Conservation (phyloP, 2,113 vertebrate species). For the Oreamnos americanus region DNA sequence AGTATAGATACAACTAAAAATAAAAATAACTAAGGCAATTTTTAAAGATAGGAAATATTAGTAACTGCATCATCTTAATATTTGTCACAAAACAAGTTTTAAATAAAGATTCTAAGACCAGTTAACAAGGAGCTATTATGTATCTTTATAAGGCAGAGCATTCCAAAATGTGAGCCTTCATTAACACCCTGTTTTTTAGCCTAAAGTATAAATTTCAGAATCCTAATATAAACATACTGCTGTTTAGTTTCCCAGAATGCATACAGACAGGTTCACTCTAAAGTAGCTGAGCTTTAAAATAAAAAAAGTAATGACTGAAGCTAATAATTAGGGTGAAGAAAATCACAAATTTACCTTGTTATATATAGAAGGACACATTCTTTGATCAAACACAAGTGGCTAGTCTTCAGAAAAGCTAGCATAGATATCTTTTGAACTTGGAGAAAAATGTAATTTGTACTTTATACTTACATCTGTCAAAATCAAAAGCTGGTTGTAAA, state of each 20-base stretch:
- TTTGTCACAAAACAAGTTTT: background rate
- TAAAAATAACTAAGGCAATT: conserved; percentile 25
- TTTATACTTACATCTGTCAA: conserved; percentile 86
- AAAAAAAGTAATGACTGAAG: background rate
- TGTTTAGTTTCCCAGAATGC: background rate
- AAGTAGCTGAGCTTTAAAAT: background rate
- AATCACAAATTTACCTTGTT: background rate
- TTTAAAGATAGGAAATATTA: background rate
- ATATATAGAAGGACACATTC: background rate
- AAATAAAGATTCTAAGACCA: background rate
- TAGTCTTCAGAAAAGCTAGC: background rate
- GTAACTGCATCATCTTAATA: background rate
- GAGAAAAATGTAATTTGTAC: background rate
- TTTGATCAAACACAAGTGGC: background rate
- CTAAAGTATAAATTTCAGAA: background rate
- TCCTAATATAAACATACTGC: background rate
- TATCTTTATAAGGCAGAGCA: background rate
- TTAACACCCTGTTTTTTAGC: background rate
- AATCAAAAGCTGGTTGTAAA: conserved; percentile 87
- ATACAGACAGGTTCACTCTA: background rate
- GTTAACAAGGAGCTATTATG: background rate
- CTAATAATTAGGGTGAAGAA: background rate
- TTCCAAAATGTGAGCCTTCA: background rate
- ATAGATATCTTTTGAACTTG: background rate
- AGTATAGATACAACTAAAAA: background rate